phyloP scores from a whole-genome alignment of 2,797 vertebrate species.

The Urocyon cinereoargenteus region DNA sequence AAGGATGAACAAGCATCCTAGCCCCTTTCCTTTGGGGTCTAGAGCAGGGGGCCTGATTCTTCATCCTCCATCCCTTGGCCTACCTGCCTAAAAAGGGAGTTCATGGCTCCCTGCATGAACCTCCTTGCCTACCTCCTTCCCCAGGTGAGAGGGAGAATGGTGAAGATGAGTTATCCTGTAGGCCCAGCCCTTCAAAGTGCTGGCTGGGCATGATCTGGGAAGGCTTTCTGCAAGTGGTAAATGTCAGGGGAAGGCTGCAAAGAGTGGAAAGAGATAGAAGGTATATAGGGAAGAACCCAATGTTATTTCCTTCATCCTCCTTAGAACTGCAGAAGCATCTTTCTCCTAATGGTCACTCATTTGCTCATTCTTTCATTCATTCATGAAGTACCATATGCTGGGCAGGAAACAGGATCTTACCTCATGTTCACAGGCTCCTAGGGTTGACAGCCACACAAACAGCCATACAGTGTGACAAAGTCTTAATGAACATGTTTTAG shows the following conservation, averaged over 20 bases:
- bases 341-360: not conserved
- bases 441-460: not conserved
- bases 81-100: not conserved
- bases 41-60: not conserved
- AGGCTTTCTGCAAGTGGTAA: not conserved
- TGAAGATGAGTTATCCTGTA: not conserved
- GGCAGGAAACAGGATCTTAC: not conserved
- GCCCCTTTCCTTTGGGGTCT: not conserved
- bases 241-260: not conserved
- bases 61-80: not conserved
- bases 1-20: not conserved
- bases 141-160: not conserved
- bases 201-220: not conserved
- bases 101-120: constrained; percentile 2
- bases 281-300: not conserved
- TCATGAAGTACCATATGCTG: not conserved
- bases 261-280: not conserved
- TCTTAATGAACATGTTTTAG: not conserved
- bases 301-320: not conserved
- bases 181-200: not conserved
- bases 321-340: not conserved
- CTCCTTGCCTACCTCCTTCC: constrained; percentile 34
- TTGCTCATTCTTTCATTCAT: not conserved
- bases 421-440: not conserved
- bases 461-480: not conserved